A percentile compares a stretch with the other conserved stretches of the same genome.
phyloP scores from a whole-genome alignment of 1,140 invertebrate genomes.

The Helicorthomorpha holstii region DNA sequence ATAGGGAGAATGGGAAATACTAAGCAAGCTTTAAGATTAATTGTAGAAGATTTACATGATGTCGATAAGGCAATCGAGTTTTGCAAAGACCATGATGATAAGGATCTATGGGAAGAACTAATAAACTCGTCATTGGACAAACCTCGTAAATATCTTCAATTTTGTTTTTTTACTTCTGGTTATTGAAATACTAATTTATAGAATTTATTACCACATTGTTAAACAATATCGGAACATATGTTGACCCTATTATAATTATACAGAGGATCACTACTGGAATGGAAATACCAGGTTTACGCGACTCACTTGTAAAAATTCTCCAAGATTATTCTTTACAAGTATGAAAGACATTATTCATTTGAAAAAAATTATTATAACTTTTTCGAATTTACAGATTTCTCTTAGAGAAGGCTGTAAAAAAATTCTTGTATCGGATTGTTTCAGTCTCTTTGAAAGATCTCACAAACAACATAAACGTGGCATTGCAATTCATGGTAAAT shows the following conservation, averaged over 20 bases:
- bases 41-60: conserved; percentile 67
- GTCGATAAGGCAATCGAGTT: conserved; percentile 89
- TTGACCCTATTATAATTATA: conserved; percentile 76
- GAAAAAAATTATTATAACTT: conserved; percentile 11
- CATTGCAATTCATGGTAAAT: conserved; percentile 42
- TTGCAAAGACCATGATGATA: conserved; percentile 90
- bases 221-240: conserved; percentile 68
- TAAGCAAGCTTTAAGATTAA: conserved; percentile 74
- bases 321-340: conserved; percentile 86
- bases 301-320: conserved; percentile 86
- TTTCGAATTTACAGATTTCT: conserved; percentile 43
- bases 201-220: conserved; percentile 57
- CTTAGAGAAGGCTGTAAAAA: conserved; percentile 75
- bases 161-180: neutral
- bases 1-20: conserved; percentile 75
- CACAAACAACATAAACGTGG: conserved; percentile 58
- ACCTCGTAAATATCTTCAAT: conserved; percentile 39
- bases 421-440: conserved; percentile 75
- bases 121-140: conserved; percentile 76
- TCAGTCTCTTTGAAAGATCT: conserved; percentile 65
- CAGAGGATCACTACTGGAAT: conserved; percentile 62
- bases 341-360: conserved; percentile 6
- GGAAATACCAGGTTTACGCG: conserved; percentile 72
- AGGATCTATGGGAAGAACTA: conserved; percentile 84
- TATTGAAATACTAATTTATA: conserved; percentile 12